Base-by-base conservation (phyloP, 2,113 vertebrate genomes). In the Asarcornis scutulata region DNA sequence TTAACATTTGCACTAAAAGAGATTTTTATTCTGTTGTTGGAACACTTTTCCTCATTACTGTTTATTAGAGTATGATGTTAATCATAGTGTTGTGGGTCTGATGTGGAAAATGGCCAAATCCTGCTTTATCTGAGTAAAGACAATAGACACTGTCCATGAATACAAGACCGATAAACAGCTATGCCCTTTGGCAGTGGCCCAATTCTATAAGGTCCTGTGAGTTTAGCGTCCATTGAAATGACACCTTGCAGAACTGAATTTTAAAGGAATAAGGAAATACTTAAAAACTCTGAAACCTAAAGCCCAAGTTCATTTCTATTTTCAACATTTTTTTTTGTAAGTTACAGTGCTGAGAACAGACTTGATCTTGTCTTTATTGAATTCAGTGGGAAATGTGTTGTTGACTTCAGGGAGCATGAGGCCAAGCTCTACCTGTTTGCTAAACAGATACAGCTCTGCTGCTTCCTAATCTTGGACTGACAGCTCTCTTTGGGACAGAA, bases 11-110 rank as follows among this genome's bases (percentile, higher is more conserved):
- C 69, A 63, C 50, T 46, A 62, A 87, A 91, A 94, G 25, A 44
- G 40, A 67, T 91, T 96, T 89, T 95, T 77, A 56, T 92, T 93
- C 66, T 86, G 81, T 91, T 96, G 71, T 92, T 92, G 88, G 91
- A 92, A 91, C 53, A 80, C 22, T 94, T 93, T 92, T 93, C 87
- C 81, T 96, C 91, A 91, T 96, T 93, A 87, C 67, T 92, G 67
- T 89, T 96, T 94, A 96, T 94, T 96, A 96, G 81, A 77, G 36
- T 86, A 67, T 93, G 83, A 82, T 85, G 78, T 29, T 94, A 89
- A 91, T 94, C 88, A 87, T 73, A 63, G 64, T 91, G 36, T 78
- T 89, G 36, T 59, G 31, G 75, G 62, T 93, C 74, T 96, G 71
- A 48, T 96, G 81, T 92, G 88, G 95, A 80, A 94, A 96, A 86